A percentile compares a stretch with the other conserved stretches of the same genome.
These are phyloP conservation scores for Macrotus californicus DNA, from an alignment of 2,113 vertebrate species.

Conservation along the genomic window DNA sequence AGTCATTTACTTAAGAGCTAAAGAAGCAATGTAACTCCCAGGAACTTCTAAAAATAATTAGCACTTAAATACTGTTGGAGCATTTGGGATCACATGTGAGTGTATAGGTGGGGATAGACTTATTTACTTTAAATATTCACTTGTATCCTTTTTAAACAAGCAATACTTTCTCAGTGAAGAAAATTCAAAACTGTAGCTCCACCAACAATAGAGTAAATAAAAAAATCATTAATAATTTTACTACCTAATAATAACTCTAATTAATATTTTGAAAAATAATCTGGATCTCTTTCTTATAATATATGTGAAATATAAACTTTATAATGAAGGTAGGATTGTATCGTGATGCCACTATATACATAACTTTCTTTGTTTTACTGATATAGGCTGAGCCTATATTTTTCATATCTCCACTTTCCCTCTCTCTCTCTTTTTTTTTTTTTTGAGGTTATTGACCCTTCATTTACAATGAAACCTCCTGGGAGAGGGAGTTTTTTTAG, in stretches of 20 bases:
- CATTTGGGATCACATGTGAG: not conserved
- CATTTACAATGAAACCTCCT: not conserved
- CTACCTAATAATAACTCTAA: not conserved
- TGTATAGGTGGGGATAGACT: not conserved
- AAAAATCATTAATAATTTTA: not conserved
- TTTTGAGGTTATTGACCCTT: not conserved
- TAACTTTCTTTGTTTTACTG: not conserved
- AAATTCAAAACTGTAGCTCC: not conserved
- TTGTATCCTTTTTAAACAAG: not conserved
- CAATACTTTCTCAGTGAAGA: not conserved
- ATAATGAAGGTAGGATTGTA: not conserved
- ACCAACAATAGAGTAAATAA: not conserved
- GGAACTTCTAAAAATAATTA: not conserved
- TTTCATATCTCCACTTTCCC: not conserved
- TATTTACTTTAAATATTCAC: not conserved
- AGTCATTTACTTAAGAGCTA: not conserved
- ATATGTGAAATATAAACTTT: not conserved
- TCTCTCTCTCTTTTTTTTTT: not conserved
- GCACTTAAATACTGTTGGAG: not conserved
- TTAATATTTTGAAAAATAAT: slow-evolving; percentile 2
- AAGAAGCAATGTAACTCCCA: not conserved
- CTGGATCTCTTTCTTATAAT: not conserved
- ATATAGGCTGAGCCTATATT: not conserved
- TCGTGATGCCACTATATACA: not conserved
- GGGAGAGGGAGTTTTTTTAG: not conserved